A percentile compares a stretch with the other conserved stretches of the same genome.
These are phyloP conservation scores for Agrochola lota DNA, from an alignment of 2,888 invertebrate genomes.

Conservation along the genomic window DNA sequence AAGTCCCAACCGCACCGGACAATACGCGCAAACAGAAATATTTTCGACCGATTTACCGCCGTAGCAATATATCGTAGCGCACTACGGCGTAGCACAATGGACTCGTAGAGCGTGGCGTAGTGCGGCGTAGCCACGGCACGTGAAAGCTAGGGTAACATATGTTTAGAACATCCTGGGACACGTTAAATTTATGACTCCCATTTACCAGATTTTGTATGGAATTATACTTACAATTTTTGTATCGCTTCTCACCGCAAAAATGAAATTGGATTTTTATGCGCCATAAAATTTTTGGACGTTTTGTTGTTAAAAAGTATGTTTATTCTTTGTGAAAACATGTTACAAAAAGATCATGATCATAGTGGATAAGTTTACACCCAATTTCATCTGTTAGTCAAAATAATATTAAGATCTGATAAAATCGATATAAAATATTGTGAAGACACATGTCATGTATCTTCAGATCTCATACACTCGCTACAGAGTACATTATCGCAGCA, in stretches of 20 bases:
- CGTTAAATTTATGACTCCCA: conserved; percentile 59
- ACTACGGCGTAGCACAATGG: conserved; percentile 78
- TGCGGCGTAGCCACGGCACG: conserved; percentile 67
- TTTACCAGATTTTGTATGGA: conserved; percentile 52
- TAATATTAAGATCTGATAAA: background rate
- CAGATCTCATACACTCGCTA: background rate
- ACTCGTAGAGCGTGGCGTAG: conserved; percentile 71
- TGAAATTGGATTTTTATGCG: conserved; percentile 38
- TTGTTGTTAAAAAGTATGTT: conserved; percentile 6
- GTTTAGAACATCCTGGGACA: conserved; percentile 62
- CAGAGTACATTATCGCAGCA: conserved; percentile 1
- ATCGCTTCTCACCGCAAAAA: conserved; percentile 26
- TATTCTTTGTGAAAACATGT: conserved; percentile 2
- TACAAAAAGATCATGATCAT: background rate
- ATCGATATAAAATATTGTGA: background rate
- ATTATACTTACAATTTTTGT: conserved; percentile 45
- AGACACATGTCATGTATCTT: background rate
- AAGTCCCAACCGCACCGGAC: conserved; percentile 61
- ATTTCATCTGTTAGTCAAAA: background rate
- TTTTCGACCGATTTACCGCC: conserved; percentile 71
- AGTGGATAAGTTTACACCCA: background rate
- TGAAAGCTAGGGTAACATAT: conserved; percentile 67
- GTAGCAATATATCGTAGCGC: conserved; percentile 73
- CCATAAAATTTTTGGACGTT: conserved; percentile 21
- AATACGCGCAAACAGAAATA: conserved; percentile 69